Evolutionary conservation across 1,140 invertebrate species (phyloP), one percentile per base, ranked within the genome.

Genomic region (Zaprionus tsacasi): DNA sequence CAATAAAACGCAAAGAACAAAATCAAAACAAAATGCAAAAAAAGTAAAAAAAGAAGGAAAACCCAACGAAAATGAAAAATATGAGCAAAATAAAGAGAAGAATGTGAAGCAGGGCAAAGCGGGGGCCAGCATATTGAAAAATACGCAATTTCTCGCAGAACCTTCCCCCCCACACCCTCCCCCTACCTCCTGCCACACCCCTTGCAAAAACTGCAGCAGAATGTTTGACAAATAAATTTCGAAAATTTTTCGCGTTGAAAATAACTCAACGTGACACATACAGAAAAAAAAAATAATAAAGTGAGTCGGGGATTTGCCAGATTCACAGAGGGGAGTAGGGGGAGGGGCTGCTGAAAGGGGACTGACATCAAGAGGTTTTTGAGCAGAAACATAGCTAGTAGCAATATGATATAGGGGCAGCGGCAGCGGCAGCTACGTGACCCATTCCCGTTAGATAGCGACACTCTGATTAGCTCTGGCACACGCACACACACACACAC

Each of bases 221-320:
- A 87, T 87, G 82, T 82, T 86, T 79, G 79, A 79, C 76, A 79
- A 87, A 76, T 79, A 87, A 82, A 86, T 79, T 86, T 73, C 82
- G 65, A 82, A 86, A 86, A 87, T 72, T 61, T 72, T 61, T 69
- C 69, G 82, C 79, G 82, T 87, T 82, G 82, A 87, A 86, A 86
- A 86, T 86, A 86, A 87, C 82, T 86, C 76, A 82, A 79, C 50
- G 79, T 79, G 81, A 82, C 80, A 82, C 72, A 82, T 52, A 69
- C 21, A 21, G 2, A 21, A 21, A 21, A 21, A 21, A 21, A 21
- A 21, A 21, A 21, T 21, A 30, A 30, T 61, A 76, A 79, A 81
- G 56, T 50, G 58, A 72, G 65, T 64, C 27, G 60, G 52, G 71
- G 69, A 76, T 71, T 71, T 58, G 68, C 48, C 27, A 30, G 40